Conservation (phyloP, 2,113 vertebrate species). For the Hemicordylus capensis region DNA sequence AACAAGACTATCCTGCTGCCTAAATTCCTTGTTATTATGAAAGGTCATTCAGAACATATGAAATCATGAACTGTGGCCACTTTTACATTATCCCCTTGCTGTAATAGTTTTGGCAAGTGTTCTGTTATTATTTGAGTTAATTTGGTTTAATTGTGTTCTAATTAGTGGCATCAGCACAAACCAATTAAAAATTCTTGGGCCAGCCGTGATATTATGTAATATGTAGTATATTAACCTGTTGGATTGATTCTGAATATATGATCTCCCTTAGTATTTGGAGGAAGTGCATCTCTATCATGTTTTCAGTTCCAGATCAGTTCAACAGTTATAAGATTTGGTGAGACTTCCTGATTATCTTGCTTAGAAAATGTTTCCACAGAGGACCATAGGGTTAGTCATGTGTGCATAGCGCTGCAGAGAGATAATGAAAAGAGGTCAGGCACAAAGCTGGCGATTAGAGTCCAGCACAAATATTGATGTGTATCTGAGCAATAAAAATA, state of each 20-base stretch:
- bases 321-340: not conserved
- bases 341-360: not conserved
- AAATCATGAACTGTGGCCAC: not conserved
- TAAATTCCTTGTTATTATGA: not conserved
- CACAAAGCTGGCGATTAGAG: no score
- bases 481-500: no score
- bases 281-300: not conserved
- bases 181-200: slow-evolving; percentile 26
- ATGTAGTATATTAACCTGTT: slow-evolving; percentile 11
- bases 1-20: not conserved
- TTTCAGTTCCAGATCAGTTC: not conserved
- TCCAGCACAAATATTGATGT: no score
- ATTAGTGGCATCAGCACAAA: slow-evolving; percentile 30
- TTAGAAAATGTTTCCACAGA: not conserved
- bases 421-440: no score
- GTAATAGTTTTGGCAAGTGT: slow-evolving; percentile 11
- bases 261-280: not conserved
- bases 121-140: slow-evolving; percentile 37
- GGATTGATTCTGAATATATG: not conserved
- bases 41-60: not conserved
- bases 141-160: slow-evolving; percentile 29
- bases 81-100: not conserved
- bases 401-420: no score
- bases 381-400: not conserved
- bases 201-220: not conserved